Conservation (phyloP, 2,888 invertebrate genomes). For the Patella pellucida region DNA sequence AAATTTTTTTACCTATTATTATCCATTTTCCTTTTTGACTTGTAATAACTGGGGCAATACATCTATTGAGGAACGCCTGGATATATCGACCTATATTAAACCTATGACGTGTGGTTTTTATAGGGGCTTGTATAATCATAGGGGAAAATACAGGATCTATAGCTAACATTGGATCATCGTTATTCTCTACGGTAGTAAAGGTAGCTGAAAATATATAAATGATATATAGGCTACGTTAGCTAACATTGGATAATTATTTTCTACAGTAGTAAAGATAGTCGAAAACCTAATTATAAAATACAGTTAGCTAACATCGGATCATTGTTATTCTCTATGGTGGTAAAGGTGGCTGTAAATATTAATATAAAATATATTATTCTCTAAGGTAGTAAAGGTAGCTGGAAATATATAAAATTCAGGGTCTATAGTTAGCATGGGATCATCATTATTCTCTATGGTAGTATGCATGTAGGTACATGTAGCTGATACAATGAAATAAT, state of each 20-base stretch:
- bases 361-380: slow-evolving; percentile 15
- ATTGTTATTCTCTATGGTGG: slow-evolving; percentile 30
- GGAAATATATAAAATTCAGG: slow-evolving; percentile 8
- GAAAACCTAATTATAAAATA: too few relatives aligned
- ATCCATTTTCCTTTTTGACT: slow-evolving; percentile 46
- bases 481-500: too few relatives aligned
- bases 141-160: slow-evolving; percentile 24
- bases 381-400: slow-evolving; percentile 25
- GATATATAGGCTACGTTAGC: too few relatives aligned
- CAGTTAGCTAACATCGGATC: slow-evolving; percentile 33
- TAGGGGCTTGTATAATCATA: not conserved
- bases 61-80: slow-evolving; percentile 51
- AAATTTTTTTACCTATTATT: slow-evolving; percentile 49
- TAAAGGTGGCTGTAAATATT: slow-evolving; percentile 10
- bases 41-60: slow-evolving; percentile 48
- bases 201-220: not conserved
- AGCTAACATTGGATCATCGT: slow-evolving; percentile 35
- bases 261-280: slow-evolving; percentile 27
- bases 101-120: slow-evolving; percentile 7
- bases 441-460: slow-evolving; percentile 30
- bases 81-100: slow-evolving; percentile 42
- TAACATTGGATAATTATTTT: slow-evolving; percentile 32
- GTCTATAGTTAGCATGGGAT: slow-evolving; percentile 33
- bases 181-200: slow-evolving; percentile 28
- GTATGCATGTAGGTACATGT: slow-evolving; percentile 7